Evolutionary conservation across 2,113 vertebrate genomes (phyloP).

Genomic region (Glaucidium brasilianum): DNA sequence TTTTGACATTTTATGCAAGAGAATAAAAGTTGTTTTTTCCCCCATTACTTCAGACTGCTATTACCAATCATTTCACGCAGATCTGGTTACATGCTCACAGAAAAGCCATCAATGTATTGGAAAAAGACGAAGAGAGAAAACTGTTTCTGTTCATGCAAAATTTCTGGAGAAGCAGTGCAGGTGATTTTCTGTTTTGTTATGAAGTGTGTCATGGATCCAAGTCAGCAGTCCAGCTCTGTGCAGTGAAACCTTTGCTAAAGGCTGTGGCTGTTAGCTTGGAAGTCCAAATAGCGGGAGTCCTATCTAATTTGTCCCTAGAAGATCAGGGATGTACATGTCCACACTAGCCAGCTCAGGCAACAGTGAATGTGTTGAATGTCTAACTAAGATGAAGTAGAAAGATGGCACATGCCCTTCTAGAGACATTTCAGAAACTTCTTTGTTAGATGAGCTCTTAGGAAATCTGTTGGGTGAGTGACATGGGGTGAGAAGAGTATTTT

Average conservation of each 20-base stretch:
- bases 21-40: constrained; percentile 6
- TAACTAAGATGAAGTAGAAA: neutral
- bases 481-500: neutral
- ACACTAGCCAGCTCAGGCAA: neutral
- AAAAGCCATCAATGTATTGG: constrained; percentile 18
- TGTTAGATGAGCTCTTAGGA: neutral
- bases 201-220: neutral
- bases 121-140: neutral
- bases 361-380: neutral
- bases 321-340: neutral
- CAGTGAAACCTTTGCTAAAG: neutral
- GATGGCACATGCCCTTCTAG: neutral
- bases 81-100: neutral
- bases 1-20: constrained; percentile 26
- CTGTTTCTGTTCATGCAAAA: neutral
- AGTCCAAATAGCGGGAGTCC: neutral
- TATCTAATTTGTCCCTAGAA: neutral
- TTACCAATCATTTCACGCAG: neutral
- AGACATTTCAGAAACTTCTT: neutral
- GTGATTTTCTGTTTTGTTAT: neutral
- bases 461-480: fast-evolving
- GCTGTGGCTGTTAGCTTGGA: neutral
- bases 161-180: neutral
- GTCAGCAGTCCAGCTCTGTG: neutral
- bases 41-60: neutral